phyloP scores from a whole-genome alignment of 2,888 invertebrate genomes.

The Sussaba pulchella region DNA sequence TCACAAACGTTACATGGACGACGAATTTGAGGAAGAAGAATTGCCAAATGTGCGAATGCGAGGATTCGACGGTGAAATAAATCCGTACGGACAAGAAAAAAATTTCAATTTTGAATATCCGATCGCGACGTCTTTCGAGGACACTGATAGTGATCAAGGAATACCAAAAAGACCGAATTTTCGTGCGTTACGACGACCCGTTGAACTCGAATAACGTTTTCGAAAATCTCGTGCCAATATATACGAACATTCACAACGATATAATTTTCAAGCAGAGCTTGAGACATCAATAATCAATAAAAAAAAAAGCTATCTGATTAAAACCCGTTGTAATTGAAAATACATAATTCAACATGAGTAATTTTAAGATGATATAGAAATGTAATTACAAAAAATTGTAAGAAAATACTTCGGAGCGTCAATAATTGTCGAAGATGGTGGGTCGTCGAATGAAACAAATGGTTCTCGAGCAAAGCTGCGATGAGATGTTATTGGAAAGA shows the following conservation, averaged over 20 bases:
- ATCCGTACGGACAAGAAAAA: neutral
- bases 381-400: too few species aligned
- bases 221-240: too few species aligned
- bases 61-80: neutral
- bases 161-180: neutral
- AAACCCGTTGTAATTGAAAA: too few species aligned
- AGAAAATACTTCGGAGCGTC: too few species aligned
- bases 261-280: too few species aligned
- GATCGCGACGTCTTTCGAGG: neutral
- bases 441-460: neutral
- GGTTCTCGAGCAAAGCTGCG: neutral
- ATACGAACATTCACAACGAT: too few species aligned
- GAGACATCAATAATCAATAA: too few species aligned
- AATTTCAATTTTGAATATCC: neutral
- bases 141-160: neutral
- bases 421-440: neutral
- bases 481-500: neutral
- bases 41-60: neutral
- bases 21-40: slow-evolving; percentile 33
- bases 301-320: too few species aligned
- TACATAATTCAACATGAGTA: too few species aligned
- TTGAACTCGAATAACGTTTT: too few species aligned
- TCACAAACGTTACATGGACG: slow-evolving; percentile 53
- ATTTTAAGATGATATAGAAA: too few species aligned
- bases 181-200: too few species aligned